Evolutionary conservation across 2,797 vertebrate genomes (phyloP).

Genomic region (Aplochiton taeniatus): DNA sequence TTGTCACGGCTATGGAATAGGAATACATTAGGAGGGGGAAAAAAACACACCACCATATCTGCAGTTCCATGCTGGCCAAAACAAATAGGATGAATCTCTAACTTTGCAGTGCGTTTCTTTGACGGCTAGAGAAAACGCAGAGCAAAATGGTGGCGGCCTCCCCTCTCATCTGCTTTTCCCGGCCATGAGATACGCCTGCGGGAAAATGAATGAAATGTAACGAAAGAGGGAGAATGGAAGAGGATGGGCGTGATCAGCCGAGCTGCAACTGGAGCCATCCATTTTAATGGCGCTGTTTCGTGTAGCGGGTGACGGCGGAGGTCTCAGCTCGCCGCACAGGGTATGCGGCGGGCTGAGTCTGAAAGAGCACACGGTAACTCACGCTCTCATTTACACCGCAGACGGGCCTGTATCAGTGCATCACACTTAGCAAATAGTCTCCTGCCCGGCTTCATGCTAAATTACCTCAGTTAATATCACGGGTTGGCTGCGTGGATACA

Average conservation of each 20-base stretch:
- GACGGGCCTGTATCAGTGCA: conserved; percentile 32
- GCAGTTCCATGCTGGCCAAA: no score
- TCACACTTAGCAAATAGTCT: conserved; percentile 56
- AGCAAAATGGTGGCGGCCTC: conserved; percentile 19
- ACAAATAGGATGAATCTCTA: no score
- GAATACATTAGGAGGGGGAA: no score
- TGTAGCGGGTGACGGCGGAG: conserved; percentile 32
- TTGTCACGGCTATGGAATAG: no score
- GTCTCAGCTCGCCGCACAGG: conserved; percentile 37
- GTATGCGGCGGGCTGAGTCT: conserved; percentile 14
- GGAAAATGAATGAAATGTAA: conserved; percentile 1
- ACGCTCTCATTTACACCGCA: conserved; percentile 39
- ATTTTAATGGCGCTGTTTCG: conserved; percentile 44
- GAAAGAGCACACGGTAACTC: conserved; percentile 28
- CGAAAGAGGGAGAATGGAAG: conserved; percentile 48
- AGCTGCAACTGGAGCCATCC: conserved; percentile 35
- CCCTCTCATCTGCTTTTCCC: conserved; percentile 22
- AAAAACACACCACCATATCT: no score
- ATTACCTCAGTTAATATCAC: conserved; percentile 58
- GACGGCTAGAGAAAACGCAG: background rate
- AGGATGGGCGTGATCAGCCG: conserved; percentile 25
- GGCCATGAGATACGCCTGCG: conserved; percentile 12
- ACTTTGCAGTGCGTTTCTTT: background rate
- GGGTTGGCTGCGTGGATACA: conserved; percentile 17
- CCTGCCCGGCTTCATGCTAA: conserved; percentile 56